phyloP scores from a whole-genome alignment of 2,888 invertebrate genomes.

The Noctua pronuba region DNA sequence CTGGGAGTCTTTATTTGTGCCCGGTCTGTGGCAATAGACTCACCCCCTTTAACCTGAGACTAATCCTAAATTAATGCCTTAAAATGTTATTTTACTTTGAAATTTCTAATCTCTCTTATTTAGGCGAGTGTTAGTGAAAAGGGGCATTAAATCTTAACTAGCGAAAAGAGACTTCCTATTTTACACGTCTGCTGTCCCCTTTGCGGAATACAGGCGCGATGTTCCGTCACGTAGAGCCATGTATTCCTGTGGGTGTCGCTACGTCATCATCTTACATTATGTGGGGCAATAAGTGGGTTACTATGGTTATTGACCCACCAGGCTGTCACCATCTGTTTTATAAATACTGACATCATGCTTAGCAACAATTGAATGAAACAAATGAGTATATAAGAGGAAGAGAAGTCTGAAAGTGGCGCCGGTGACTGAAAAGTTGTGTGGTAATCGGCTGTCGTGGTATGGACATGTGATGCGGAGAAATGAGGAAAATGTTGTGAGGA shows the following conservation, averaged over 20 bases:
- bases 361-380: neutral
- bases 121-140: neutral
- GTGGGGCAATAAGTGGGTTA: neutral
- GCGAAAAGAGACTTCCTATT: neutral
- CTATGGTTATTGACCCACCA: neutral
- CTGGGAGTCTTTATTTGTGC: neutral
- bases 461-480: too few species aligned
- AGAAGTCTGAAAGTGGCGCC: too few species aligned
- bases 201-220: neutral
- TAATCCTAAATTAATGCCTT: neutral
- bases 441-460: too few species aligned
- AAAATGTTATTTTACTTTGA: neutral
- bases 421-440: too few species aligned
- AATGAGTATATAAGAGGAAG: too few species aligned
- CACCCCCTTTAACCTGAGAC: neutral
- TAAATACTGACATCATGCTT: neutral
- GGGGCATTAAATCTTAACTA: neutral
- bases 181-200: neutral
- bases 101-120: neutral
- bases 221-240: neutral
- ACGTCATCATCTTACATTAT: neutral
- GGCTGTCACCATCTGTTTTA: slow-evolving; percentile 5
- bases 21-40: neutral
- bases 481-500: too few species aligned
- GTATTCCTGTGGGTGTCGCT: neutral